Base-by-base conservation (phyloP, 1,140 invertebrate species). In the Pseudomyrmex pallidus region DNA sequence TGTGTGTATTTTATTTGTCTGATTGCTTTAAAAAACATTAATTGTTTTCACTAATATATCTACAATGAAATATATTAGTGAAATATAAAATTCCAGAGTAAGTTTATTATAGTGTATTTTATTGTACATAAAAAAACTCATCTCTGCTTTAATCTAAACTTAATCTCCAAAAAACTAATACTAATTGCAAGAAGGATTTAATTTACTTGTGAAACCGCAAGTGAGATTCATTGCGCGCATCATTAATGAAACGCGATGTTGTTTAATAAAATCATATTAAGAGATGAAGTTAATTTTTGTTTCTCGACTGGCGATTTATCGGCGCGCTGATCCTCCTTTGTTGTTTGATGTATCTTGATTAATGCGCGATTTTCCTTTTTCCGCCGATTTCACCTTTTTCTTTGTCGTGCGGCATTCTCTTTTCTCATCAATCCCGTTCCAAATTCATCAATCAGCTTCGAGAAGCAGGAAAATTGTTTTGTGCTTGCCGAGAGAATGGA, bases 361-460 rank as follows among this genome's bases (percentile, higher is more conserved):
- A 82, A 82, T 63, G 78, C 57, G 25, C 17, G 20, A 82, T 50
- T 62, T 78, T 57, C 46, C 20, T 4, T 13, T 35, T 52, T 25
- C 50, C 25, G 2, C 48, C 25, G 61, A 74, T 74, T 63, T 54
- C n/a, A n/a, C 10, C 46, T 68, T 68, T 61, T 9, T 44, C 59
- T 61, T n/a, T 72, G 57, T 52, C 12, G 12, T 44, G 20, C 2
- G 52, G 5, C 15, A 57, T 44, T 72, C 15, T 46, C 46, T 25
- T 35, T 35, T 74, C 22, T 74, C 78, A 74, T 82, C 70, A 82
- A 82, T 82, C 35, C 68, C 70, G 78, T 63, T 74, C 56, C 56
- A 44, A 35, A 73, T 73, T 20, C 57, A 74, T 82, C 78, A 59
- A 82, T 82, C 78, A 82, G 70, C 25, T 46, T 9, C 57, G 48